phyloP scores from a whole-genome alignment of 2,113 vertebrate species.

The Nansenia antarctica region DNA sequence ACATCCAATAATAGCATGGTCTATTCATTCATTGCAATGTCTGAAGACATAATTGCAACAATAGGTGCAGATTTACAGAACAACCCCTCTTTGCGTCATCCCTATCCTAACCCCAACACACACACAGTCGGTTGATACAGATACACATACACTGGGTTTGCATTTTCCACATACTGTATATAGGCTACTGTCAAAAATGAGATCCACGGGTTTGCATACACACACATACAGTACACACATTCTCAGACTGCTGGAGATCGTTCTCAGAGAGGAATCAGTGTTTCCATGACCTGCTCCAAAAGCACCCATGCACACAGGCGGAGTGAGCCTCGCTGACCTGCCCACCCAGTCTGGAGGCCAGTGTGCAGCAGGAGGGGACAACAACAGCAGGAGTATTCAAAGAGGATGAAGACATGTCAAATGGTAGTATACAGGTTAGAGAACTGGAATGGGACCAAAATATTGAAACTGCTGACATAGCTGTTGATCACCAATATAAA shows the following conservation, averaged over 20 bases:
- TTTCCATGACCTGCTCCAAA: slow-evolving; percentile 57
- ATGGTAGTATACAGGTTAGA: no score
- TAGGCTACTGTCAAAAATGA: no score
- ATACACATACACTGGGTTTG: not conserved
- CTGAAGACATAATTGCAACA: not conserved
- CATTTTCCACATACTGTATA: not conserved
- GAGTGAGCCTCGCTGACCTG: not conserved
- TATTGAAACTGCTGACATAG: no score
- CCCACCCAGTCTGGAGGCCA: slow-evolving; percentile 10
- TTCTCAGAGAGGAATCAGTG: slow-evolving; percentile 38
- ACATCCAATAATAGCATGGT: not conserved
- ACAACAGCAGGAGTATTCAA: no score
- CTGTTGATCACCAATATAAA: no score
- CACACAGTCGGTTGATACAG: not conserved
- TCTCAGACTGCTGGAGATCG: slow-evolving; percentile 12
- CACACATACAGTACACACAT: slow-evolving; percentile 2
- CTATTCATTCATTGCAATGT: not conserved
- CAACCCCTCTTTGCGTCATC: no score
- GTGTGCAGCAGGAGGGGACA: not conserved
- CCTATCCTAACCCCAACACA: no score
- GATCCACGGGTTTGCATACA: not conserved
- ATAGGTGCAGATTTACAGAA: not conserved
- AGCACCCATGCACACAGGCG: slow-evolving; percentile 15
- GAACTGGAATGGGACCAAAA: no score
- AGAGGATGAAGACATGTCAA: no score